Evolutionary conservation across 2,113 vertebrate species (phyloP).

Genomic region (Carassius carassius): DNA sequence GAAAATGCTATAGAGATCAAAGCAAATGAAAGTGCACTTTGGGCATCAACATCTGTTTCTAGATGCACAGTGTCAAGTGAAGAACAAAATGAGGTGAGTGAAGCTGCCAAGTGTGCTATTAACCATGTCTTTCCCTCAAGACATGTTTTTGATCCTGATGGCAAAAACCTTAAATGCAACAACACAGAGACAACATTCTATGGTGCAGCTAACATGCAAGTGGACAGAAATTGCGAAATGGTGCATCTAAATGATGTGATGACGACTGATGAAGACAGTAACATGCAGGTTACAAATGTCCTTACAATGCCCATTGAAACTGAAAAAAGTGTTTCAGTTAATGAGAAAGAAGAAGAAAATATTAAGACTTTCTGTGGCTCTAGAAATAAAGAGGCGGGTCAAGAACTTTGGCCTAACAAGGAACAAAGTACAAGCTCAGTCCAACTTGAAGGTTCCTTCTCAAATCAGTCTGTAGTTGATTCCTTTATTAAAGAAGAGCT

Average conservation of each 20-base stretch:
- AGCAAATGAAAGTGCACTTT: background rate
- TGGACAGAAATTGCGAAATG: background rate
- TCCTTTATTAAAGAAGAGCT: slow-evolving; percentile 33
- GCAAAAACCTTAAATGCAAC: slow-evolving; percentile 4
- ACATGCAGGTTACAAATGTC: slow-evolving; percentile 32
- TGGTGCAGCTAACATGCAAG: background rate
- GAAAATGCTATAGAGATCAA: slow-evolving; percentile 26
- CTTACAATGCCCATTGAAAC: slow-evolving; percentile 28
- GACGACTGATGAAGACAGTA: slow-evolving; percentile 43
- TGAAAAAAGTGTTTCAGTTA: slow-evolving; percentile 8
- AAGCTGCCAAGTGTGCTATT: background rate
- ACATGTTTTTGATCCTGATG: background rate
- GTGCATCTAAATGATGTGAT: slow-evolving; percentile 26
- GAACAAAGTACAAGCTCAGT: background rate
- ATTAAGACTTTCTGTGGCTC: background rate
- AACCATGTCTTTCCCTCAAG: background rate
- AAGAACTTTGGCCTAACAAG: slow-evolving; percentile 29
- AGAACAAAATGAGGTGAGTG: slow-evolving; percentile 38
- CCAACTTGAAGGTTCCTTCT: slow-evolving; percentile 33
- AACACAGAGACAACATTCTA: background rate
- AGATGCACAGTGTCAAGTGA: slow-evolving; percentile 7
- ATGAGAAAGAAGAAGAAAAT: background rate
- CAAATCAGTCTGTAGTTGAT: background rate
- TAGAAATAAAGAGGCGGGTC: slow-evolving; percentile 4
- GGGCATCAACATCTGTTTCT: slow-evolving; percentile 48